Evolutionary conservation across 2,888 invertebrate genomes (phyloP), one percentile per base, ranked within the genome.

Genomic region (Nezara viridula): DNA sequence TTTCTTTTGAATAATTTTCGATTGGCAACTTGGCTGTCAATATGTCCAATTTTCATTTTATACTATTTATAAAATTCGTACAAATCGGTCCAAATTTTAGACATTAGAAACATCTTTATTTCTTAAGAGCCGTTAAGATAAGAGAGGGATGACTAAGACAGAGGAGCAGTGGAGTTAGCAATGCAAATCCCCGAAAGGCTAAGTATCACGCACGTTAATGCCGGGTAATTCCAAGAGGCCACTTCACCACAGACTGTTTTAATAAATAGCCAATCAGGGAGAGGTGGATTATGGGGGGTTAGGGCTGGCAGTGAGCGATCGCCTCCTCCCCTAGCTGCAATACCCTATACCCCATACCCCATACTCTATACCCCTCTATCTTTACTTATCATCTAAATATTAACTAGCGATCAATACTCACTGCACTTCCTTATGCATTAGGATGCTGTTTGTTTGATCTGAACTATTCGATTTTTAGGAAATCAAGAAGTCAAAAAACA

Each of bases 361-460:
- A 77, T 40, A 77, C 77, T 24, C 55, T 10, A 52, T 77, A 40
- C 19, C 77, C 77, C 77, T 44, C 44, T 81, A 81, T 81, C 81
- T 81, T 81, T 81, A 81, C 81, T 81, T 81, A 81, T 81, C 81
- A 81, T 81, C 81, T 81, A 81, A 81, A 81, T 81, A 81, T 81
- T 81, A 47, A 44, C 40, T 81, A 47, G 44, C 44, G 81, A 81
- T 81, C 81, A 81, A 81, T 81, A 81, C 81, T 81, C 24, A 24
- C 81, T 81, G 12, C 16, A 16, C 81, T 81, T 81, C 44, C 81
- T 81, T 44, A 81, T n/a, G 7, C 44, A 19, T 7, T 27, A 37
- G 24, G 60, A 27, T 60, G 27, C 27, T n/a, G n/a, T n/a, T n/a
- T n/a, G n/a, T n/a, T n/a, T n/a, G n/a, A n/a, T n/a, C n/a, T n/a